Conservation (phyloP, 2,797 vertebrate genomes). For the Pachyuromys duprasi region DNA sequence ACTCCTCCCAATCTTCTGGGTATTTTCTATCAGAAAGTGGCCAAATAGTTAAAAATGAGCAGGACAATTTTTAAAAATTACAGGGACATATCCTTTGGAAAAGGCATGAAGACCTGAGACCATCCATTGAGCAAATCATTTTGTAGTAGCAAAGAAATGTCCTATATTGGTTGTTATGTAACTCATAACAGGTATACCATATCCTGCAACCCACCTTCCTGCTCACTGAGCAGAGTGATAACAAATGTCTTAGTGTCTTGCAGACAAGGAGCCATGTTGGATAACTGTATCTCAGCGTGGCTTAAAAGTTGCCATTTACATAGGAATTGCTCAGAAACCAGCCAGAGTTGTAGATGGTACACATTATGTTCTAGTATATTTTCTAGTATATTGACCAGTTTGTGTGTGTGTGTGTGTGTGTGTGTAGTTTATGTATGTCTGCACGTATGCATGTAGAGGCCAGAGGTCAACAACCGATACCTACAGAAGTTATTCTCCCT, state of each 20-base stretch:
- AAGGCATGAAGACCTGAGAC: neutral
- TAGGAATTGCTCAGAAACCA: neutral
- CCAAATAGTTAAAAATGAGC: neutral
- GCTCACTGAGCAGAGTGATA: neutral
- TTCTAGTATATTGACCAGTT: neutral
- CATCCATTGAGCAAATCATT: neutral
- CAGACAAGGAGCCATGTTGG: neutral
- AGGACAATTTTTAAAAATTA: neutral
- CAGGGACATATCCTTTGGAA: neutral
- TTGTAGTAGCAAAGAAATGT: neutral
- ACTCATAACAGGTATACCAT: neutral
- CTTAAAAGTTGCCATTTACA: neutral
- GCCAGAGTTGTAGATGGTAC: neutral
- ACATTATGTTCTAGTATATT: neutral
- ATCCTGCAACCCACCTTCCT: neutral
- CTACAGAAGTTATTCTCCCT: neutral
- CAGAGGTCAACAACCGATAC: neutral
- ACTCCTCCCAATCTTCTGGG: neutral
- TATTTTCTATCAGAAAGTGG: neutral
- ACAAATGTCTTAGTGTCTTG: neutral
- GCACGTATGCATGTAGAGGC: neutral
- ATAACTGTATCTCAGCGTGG: neutral
- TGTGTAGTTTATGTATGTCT: neutral
- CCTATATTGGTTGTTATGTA: constrained; percentile 16
- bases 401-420: neutral